Conservation (phyloP, 2,797 vertebrate species). For the Fringilla coelebs region DNA sequence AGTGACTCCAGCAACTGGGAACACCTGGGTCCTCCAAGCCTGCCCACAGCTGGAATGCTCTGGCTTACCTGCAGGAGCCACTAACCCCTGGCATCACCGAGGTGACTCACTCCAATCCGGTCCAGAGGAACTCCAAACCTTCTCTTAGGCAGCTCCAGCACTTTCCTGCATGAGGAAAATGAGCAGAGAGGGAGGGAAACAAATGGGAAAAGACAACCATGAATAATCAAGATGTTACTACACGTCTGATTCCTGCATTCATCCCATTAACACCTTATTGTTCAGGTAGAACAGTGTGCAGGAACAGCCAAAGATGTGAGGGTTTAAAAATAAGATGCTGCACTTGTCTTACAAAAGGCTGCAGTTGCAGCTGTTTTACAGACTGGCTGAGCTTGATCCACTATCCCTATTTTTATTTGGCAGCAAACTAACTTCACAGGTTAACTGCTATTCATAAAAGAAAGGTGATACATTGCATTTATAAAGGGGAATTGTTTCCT, state of each 20-base stretch:
- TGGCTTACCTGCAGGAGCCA: not conserved
- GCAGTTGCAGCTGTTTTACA: not conserved
- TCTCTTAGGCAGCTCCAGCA: constrained; percentile 77
- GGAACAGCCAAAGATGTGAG: not conserved
- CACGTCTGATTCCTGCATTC: not conserved
- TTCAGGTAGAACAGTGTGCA: not conserved
- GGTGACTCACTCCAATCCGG: constrained; percentile 82
- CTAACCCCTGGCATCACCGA: constrained; percentile 83
- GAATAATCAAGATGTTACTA: not conserved
- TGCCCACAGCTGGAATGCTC: not conserved
- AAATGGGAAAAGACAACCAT: not conserved
- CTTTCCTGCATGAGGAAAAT: constrained; percentile 72
- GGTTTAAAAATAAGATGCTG: not conserved
- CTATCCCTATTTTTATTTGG: not conserved
- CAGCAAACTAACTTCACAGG: not conserved
- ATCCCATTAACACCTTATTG: not conserved
- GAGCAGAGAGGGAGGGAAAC: not conserved
- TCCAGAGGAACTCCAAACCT: constrained; percentile 83
- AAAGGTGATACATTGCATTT: not conserved
- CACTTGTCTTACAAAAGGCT: not conserved
- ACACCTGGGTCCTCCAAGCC: not conserved
- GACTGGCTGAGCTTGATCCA: not conserved
- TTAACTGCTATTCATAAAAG: not conserved
- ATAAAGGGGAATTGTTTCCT: not conserved
- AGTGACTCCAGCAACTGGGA: not conserved